phyloP scores from a whole-genome alignment of 2,888 invertebrate species.

The Colletes collaris region DNA sequence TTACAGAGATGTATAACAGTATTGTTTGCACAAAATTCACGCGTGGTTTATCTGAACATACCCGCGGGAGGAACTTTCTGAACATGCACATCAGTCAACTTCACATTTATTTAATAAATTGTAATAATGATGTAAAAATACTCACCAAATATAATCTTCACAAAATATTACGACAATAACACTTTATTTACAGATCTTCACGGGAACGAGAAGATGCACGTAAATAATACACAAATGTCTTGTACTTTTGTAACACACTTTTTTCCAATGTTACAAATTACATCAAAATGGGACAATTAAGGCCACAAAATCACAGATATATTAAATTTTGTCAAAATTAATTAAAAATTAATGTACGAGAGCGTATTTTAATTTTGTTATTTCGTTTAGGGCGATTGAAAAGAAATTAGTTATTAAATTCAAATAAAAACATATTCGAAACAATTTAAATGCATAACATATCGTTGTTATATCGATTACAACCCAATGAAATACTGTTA shows the following conservation, averaged over 20 bases:
- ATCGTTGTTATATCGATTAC: not conserved
- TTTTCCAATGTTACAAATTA: slow-evolving; percentile 30
- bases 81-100: slow-evolving; percentile 43
- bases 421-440: slow-evolving; percentile 7
- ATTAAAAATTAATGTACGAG: slow-evolving; percentile 24
- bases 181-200: slow-evolving; percentile 50
- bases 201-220: slow-evolving; percentile 45
- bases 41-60: slow-evolving; percentile 25
- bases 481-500: slow-evolving; percentile 15
- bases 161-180: slow-evolving; percentile 53
- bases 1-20: slow-evolving; percentile 39
- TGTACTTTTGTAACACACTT: slow-evolving; percentile 30
- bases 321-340: slow-evolving; percentile 44
- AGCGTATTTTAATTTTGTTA: slow-evolving; percentile 17
- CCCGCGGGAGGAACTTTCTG: slow-evolving; percentile 21
- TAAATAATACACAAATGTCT: slow-evolving; percentile 46
- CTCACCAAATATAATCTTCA: slow-evolving; percentile 54
- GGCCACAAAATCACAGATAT: slow-evolving; percentile 31
- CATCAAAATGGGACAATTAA: slow-evolving; percentile 35
- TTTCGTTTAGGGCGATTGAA: slow-evolving; percentile 1
- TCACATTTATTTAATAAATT: slow-evolving; percentile 40
- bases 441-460: slow-evolving; percentile 2
- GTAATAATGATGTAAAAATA: slow-evolving; percentile 53
- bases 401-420: not conserved
- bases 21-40: slow-evolving; percentile 41